A percentile compares a stretch with the other conserved stretches of the same genome.
Evolutionary conservation across 2,113 vertebrate genomes (phyloP).

Genomic region (Amia ocellicauda): DNA sequence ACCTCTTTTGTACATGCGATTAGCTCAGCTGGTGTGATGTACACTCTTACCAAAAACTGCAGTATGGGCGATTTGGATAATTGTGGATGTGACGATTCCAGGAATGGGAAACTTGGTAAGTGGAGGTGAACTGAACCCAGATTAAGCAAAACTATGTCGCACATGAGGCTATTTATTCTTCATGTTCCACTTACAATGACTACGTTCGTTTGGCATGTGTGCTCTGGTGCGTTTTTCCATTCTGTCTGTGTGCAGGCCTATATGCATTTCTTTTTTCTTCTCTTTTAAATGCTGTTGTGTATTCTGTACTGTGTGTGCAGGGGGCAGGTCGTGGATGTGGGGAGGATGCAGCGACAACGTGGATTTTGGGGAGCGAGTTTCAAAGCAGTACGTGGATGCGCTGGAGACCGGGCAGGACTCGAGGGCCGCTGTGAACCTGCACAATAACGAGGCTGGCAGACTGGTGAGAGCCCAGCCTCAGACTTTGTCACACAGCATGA

Average conservation of each 20-base stretch:
- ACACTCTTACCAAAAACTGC: constrained; percentile 91
- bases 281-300: too few species aligned
- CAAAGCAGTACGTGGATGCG: constrained; percentile 89
- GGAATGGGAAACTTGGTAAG: constrained; percentile 81
- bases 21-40: constrained; percentile 91
- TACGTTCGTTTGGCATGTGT: too few species aligned
- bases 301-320: constrained; percentile 56
- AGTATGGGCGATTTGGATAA: constrained; percentile 90
- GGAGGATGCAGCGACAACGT: constrained; percentile 94
- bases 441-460: constrained; percentile 92
- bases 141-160: too few species aligned
- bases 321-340: constrained; percentile 93
- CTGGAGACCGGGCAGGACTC: constrained; percentile 90
- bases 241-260: too few species aligned
- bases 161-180: too few species aligned
- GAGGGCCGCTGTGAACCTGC: constrained; percentile 87
- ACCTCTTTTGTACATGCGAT: constrained; percentile 92
- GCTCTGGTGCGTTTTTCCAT: too few species aligned
- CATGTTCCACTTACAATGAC: too few species aligned
- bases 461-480: constrained; percentile 60
- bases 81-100: constrained; percentile 90
- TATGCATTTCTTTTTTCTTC: too few species aligned
- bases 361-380: constrained; percentile 92
- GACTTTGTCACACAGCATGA: too few species aligned
- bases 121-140: too few species aligned